Conservation (phyloP, 2,888 invertebrate species). For the Flabesymbios commensalis region DNA sequence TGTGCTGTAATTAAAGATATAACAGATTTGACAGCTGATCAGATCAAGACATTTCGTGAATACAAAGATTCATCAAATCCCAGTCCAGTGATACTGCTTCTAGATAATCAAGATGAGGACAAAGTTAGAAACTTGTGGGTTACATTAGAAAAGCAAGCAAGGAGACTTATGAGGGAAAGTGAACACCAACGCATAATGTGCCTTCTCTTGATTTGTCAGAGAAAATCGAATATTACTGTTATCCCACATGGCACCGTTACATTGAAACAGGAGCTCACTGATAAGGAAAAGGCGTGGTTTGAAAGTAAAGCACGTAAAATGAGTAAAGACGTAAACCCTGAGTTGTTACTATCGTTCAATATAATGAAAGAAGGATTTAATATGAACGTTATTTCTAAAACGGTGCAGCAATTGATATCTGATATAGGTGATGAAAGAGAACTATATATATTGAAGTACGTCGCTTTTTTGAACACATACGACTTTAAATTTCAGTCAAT, state of each 20-base stretch:
- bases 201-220: slow-evolving; percentile 2
- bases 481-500: neutral
- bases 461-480: neutral
- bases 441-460: neutral
- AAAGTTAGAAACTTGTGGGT: too few relatives aligned
- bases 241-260: too few relatives aligned
- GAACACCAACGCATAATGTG: neutral
- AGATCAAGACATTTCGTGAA: slow-evolving; percentile 34
- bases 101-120: slow-evolving; percentile 33
- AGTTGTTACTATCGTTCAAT: slow-evolving; percentile 43
- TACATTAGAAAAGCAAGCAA: too few relatives aligned
- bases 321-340: slow-evolving; percentile 37
- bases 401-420: slow-evolving; percentile 35
- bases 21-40: slow-evolving; percentile 38
- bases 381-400: slow-evolving; percentile 35
- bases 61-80: slow-evolving; percentile 35
- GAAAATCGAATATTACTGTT: neutral
- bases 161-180: too few relatives aligned
- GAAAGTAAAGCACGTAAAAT: slow-evolving; percentile 35
- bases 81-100: slow-evolving; percentile 40
- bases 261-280: slow-evolving; percentile 36
- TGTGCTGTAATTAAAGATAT: slow-evolving; percentile 42
- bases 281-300: slow-evolving; percentile 39
- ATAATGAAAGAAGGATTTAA: slow-evolving; percentile 44
- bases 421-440: slow-evolving; percentile 20